These are phyloP conservation scores for Perithous albicinctus DNA, from an alignment of 2,888 invertebrate genomes.

Conservation along the genomic window DNA sequence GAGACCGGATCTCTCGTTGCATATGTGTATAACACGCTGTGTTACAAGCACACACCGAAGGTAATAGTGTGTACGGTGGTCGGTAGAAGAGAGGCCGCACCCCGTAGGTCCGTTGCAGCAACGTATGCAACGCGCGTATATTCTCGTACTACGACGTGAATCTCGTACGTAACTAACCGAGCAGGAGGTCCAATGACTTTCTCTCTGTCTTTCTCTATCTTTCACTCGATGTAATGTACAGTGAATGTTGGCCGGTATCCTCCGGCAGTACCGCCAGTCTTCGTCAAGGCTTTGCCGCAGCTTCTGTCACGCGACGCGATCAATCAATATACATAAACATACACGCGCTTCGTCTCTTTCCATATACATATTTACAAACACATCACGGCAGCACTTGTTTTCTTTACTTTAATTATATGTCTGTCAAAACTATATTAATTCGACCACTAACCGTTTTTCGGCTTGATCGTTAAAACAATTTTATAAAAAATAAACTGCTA, in stretches of 20 bases:
- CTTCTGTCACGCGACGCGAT: conserved; percentile 61
- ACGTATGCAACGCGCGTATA: conserved; percentile 43
- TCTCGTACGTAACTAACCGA: conserved; percentile 66
- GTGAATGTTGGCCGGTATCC: conserved; percentile 46
- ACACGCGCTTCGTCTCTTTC: too few relatives aligned
- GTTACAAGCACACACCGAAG: not conserved
- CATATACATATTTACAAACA: conserved; percentile 3
- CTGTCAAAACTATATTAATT: not conserved
- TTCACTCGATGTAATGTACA: conserved; percentile 55
- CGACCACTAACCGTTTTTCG: too few relatives aligned
- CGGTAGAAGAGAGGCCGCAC: conserved; percentile 47
- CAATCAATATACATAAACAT: conserved; percentile 1
- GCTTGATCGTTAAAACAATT: too few relatives aligned
- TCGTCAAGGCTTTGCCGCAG: conserved; percentile 56
- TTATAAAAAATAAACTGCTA: too few relatives aligned
- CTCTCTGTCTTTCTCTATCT: conserved; percentile 65
- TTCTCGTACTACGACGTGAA: conserved; percentile 65
- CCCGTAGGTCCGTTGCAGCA: conserved; percentile 57
- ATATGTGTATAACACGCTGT: not conserved
- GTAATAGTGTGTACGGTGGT: conserved; percentile 24
- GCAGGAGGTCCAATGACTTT: conserved; percentile 67
- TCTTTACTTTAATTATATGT: not conserved
- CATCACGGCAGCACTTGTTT: conserved; percentile 25
- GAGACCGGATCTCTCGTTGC: conserved; percentile 43
- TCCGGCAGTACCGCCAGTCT: conserved; percentile 50